Conservation (phyloP, 2,113 vertebrate species). For the Morphnarchus princeps region DNA sequence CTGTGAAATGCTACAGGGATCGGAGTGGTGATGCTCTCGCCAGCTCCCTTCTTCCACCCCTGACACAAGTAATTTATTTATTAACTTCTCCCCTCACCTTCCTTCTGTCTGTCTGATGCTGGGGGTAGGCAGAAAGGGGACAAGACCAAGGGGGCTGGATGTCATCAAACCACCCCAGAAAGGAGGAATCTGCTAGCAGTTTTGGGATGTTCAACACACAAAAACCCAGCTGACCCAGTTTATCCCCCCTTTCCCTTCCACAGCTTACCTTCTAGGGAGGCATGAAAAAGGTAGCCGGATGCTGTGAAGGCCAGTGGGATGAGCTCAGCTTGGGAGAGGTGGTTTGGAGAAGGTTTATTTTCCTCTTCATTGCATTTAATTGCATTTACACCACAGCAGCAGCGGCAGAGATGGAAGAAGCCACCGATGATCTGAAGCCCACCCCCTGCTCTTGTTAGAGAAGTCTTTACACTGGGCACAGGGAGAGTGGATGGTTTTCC, state of each 20-base stretch:
- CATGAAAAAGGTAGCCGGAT: neutral
- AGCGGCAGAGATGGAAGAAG: neutral
- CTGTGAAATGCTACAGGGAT: slow-evolving; percentile 75
- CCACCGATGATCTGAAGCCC: neutral
- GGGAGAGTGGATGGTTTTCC: neutral
- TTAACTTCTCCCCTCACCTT: neutral
- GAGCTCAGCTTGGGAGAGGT: neutral
- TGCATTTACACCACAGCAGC: neutral
- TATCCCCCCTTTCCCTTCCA: neutral
- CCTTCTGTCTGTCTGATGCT: neutral
- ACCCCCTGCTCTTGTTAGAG: neutral
- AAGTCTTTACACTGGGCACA: neutral
- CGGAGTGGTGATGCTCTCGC: rapidly evolving
- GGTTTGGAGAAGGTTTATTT: neutral
- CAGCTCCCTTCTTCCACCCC: neutral
- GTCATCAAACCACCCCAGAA: neutral
- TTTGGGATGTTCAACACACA: neutral
- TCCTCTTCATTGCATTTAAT: neutral
- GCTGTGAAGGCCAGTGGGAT: neutral
- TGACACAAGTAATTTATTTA: neutral
- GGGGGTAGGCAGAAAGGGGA: slow-evolving; percentile 3
- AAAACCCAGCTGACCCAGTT: neutral
- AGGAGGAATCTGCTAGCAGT: rapidly evolving
- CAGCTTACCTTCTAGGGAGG: neutral
- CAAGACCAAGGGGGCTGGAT: neutral